phyloP scores from a whole-genome alignment of 2,113 vertebrate species.

The Cyanoderma ruficeps region DNA sequence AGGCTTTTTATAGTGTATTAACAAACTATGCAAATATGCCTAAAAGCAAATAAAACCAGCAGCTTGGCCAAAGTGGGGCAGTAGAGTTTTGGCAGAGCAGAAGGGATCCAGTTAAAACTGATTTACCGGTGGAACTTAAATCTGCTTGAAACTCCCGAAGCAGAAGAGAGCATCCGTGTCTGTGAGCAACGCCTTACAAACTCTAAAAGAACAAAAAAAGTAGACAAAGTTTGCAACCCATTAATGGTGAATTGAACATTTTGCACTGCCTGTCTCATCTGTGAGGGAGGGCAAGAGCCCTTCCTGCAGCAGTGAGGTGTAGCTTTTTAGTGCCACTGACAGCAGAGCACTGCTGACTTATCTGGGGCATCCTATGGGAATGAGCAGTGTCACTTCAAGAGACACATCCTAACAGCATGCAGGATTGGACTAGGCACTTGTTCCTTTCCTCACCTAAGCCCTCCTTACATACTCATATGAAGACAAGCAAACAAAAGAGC shows the following conservation, averaged over 20 bases:
- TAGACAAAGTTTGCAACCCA: not conserved
- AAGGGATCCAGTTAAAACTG: not conserved
- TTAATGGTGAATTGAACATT: not conserved
- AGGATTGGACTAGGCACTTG: slow-evolving; percentile 9
- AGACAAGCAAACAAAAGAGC: not conserved
- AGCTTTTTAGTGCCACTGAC: not conserved
- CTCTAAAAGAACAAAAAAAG: not conserved
- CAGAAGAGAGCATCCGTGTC: not conserved
- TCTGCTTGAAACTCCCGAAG: slow-evolving; percentile 19
- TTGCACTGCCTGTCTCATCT: not conserved
- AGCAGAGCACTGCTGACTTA: slow-evolving; percentile 7
- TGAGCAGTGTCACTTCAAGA: not conserved
- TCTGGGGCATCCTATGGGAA: slow-evolving; percentile 31
- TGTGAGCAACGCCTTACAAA: not conserved
- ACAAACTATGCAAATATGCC: slow-evolving; percentile 45
- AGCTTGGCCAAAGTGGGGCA: slow-evolving; percentile 40
- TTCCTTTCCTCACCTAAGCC: not conserved
- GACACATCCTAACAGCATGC: not conserved
- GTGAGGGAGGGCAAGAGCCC: not conserved
- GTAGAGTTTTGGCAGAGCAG: not conserved
- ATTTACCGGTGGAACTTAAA: not conserved
- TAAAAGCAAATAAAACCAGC: slow-evolving; percentile 22
- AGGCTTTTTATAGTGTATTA: slow-evolving; percentile 29
- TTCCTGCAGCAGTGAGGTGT: not conserved
- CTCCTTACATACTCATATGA: not conserved